Conservation (phyloP, 2,113 vertebrate genomes). For the Anarhynchus alexandrinus region DNA sequence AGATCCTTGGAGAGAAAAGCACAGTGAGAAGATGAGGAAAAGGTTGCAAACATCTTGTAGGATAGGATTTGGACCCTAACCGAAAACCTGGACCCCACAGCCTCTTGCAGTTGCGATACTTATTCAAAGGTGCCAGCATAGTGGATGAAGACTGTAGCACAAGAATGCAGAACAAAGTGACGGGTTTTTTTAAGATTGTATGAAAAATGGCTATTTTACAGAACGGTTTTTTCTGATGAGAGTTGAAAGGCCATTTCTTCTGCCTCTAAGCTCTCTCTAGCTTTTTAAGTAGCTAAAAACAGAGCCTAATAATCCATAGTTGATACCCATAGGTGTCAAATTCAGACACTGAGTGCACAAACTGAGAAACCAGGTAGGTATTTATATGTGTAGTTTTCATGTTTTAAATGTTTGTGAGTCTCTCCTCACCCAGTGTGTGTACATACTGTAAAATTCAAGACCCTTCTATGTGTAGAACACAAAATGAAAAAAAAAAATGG, state of each 20-base stretch:
- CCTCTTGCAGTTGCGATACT: neutral
- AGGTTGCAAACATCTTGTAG: neutral
- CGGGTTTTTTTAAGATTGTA: neutral
- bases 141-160: neutral
- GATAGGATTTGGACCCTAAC: neutral
- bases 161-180: neutral
- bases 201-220: neutral
- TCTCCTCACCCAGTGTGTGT: neutral
- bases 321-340: neutral
- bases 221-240: neutral
- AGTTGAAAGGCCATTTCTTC: neutral
- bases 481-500: neutral
- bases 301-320: neutral
- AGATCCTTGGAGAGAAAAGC: neutral
- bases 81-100: neutral
- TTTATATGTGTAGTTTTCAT: neutral
- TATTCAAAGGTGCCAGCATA: neutral
- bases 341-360: neutral
- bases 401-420: neutral
- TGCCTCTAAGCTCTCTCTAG: neutral
- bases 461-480: neutral
- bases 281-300: neutral
- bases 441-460: neutral
- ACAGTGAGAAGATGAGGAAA: neutral
- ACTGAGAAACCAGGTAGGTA: neutral